Conservation (phyloP, 2,113 vertebrate genomes). For the Rhinopithecus roxellana region DNA sequence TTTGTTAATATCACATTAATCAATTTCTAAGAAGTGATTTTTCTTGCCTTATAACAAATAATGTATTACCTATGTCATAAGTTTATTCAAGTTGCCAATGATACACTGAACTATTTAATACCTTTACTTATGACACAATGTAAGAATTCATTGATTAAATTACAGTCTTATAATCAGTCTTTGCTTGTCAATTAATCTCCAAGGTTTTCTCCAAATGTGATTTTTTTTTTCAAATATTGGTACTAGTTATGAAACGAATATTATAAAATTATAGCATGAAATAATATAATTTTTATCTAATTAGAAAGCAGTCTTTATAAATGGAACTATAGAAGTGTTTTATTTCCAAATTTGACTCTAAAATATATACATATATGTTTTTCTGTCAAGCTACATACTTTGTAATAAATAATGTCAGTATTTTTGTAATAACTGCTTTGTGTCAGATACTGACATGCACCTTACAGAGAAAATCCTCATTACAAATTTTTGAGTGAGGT, state of each 20-base stretch:
- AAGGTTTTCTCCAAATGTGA: neutral
- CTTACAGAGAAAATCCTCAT: neutral
- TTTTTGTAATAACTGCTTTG: neutral
- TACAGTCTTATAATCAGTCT: neutral
- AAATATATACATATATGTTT: neutral
- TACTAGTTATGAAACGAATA: neutral
- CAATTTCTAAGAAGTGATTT: neutral
- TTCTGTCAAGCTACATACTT: neutral
- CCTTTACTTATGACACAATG: neutral
- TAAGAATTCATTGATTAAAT: neutral
- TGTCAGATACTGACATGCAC: neutral
- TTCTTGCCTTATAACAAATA: constrained; percentile 15
- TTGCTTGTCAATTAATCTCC: neutral
- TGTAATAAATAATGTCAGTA: neutral
- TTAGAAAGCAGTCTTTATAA: neutral
- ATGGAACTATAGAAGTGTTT: neutral
- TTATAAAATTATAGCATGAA: constrained; percentile 29
- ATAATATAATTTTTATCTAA: neutral
- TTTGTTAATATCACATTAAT: constrained; percentile 8
- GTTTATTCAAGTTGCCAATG: constrained; percentile 8
- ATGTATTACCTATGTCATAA: neutral
- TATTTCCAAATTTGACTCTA: neutral
- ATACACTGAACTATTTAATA: neutral
- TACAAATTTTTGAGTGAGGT: neutral
- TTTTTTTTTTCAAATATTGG: neutral